Base-by-base conservation (phyloP, 2,888 invertebrate genomes). In the Trissolcus japonicus region DNA sequence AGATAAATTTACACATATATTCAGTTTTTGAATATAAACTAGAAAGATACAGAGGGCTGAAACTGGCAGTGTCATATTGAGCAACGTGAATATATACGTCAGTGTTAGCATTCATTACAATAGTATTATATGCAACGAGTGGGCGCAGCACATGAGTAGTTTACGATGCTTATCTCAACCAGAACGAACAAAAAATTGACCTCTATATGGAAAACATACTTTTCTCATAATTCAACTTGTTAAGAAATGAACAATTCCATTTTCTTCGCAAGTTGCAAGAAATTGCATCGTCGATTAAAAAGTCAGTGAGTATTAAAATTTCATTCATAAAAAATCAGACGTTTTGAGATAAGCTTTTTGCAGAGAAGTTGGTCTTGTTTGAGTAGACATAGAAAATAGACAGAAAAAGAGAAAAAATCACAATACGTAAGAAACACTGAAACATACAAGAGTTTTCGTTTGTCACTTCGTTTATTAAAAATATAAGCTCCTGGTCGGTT, bases 51-150 rank as follows among this genome's bases (percentile, higher is more conserved):
- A 83, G 84, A 86, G 87, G 86, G 81, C 87, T 86, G 87, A 84
- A 86, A 88, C 87, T 88, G 89, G 86, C 89, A 89, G 84, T 89
- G 89, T 89, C 83, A 89, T 89, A 89, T 89, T 89, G 89, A 89
- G 89, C 88, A 89, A 88, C 86, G 86, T 88, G 86, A 89, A 89
- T 88, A 89, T 88, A 89, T 89, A 88, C 88, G 85, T 89, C 89
- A 89, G 89, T 89, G 89, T 89, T 89, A 86, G 86, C 84, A 81
- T 80, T 76, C 60, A 76, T 72, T 74, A 66, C 67, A 67, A 68
- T 69, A 67, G 71, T 59, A 71, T 78, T 78, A 71, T 56, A 63
- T 53, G 76, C 76, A 50, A 35, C 35, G 35, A 35, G 35, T 35
- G 35, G 35, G 35, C 35, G 35, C 35, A 35, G 35, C 35, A 35